phyloP scores from a whole-genome alignment of 2,113 vertebrate species.

The Ammospiza nelsoni region DNA sequence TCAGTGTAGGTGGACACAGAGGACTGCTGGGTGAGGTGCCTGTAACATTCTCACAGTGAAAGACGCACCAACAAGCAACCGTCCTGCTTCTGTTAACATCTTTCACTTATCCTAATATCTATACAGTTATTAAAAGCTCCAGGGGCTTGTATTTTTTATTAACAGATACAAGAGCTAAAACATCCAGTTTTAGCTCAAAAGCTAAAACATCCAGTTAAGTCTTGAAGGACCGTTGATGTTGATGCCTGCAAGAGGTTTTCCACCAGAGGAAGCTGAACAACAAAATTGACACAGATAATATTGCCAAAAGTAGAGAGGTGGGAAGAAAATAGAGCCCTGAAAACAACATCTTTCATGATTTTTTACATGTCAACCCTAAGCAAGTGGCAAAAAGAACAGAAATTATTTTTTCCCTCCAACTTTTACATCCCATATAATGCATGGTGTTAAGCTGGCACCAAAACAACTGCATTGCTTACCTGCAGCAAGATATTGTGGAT shows the following conservation, averaged over 20 bases:
- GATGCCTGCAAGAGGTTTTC: not conserved
- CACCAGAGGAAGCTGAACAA: not conserved
- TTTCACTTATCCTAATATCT: not conserved
- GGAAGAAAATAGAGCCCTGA: not conserved
- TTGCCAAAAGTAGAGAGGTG: not conserved
- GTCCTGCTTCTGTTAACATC: not conserved
- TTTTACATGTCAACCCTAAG: not conserved
- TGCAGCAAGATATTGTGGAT: not conserved
- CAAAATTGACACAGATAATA: not conserved
- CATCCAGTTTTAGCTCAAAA: not conserved
- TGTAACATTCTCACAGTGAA: not conserved
- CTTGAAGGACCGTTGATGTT: not conserved
- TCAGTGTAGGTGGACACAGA: not conserved
- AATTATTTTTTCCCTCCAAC: not conserved
- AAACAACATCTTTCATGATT: not conserved
- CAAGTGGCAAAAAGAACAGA: not conserved
- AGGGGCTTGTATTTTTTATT: conserved; percentile 38
- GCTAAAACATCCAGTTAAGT: not conserved
- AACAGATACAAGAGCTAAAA: not conserved
- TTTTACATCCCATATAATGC: not conserved
- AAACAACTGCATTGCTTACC: not conserved
- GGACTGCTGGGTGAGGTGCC: not conserved
- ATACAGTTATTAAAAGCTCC: conserved; percentile 37
- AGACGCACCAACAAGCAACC: not conserved
- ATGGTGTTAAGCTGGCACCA: not conserved